Conservation (phyloP, 2,888 invertebrate species). For the Eristalis pertinax region DNA sequence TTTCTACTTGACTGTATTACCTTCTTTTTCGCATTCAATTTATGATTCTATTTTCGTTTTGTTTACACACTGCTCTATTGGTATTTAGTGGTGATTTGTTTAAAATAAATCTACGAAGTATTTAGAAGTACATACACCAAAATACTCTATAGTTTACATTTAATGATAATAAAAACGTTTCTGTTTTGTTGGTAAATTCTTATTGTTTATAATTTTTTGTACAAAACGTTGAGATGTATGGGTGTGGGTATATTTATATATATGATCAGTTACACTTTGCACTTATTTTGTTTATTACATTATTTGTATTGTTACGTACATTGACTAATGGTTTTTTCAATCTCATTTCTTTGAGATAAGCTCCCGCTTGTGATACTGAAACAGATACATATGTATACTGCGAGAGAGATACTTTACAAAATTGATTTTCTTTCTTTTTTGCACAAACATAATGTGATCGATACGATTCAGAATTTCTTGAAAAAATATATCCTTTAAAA, state of each 20-base stretch:
- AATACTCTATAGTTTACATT: constrained; percentile 41
- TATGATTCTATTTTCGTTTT: neutral
- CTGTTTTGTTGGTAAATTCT: constrained; percentile 25
- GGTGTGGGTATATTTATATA: constrained; percentile 24
- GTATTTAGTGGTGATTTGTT: constrained; percentile 26
- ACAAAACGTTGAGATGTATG: constrained; percentile 41
- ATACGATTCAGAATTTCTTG: no score
- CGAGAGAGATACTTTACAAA: no score
- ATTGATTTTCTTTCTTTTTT: no score
- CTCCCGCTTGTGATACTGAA: neutral
- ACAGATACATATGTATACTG: neutral
- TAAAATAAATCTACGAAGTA: constrained; percentile 34
- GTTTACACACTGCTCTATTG: constrained; percentile 20
- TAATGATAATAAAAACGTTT: constrained; percentile 15
- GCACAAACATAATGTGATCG: no score
- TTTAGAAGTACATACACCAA: constrained; percentile 51
- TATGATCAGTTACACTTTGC: constrained; percentile 52
- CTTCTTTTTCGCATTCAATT: neutral
- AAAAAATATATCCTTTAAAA: no score
- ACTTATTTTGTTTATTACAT: constrained; percentile 37
- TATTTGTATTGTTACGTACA: constrained; percentile 8
- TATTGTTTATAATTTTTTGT: constrained; percentile 32
- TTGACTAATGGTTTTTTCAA: constrained; percentile 32
- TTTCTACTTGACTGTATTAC: neutral
- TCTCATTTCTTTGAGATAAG: constrained; percentile 12